Conservation (phyloP, 2,888 invertebrate genomes). For the Gastrophysa polygoni region DNA sequence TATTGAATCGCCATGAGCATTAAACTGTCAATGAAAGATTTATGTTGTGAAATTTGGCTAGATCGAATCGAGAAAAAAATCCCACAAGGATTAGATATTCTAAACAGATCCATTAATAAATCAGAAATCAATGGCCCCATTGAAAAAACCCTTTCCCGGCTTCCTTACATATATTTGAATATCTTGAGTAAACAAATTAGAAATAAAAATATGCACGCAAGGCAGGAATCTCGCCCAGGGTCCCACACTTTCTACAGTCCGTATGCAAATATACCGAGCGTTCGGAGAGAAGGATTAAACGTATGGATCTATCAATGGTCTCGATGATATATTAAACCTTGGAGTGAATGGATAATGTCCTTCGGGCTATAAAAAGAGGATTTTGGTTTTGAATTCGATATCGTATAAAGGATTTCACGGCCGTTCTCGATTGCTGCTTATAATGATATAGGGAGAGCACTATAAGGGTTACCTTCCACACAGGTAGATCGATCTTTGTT, state of each 20-base stretch:
- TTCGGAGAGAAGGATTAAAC: constrained; percentile 37
- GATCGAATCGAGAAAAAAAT: constrained; percentile 30
- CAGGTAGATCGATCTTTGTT: constrained; percentile 34
- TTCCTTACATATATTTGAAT: constrained; percentile 34
- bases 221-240: constrained; percentile 24
- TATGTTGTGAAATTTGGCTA: constrained; percentile 20
- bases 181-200: constrained; percentile 44
- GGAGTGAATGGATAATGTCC: constrained; percentile 44
- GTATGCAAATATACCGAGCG: constrained; percentile 35
- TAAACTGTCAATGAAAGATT: constrained; percentile 27
- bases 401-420: constrained; percentile 38
- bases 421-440: constrained; percentile 40
- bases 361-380: constrained; percentile 44
- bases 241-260: constrained; percentile 40
- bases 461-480: constrained; percentile 36
- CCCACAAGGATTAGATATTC: constrained; percentile 48
- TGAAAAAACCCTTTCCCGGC: constrained; percentile 14
- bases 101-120: constrained; percentile 45
- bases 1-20: constrained; percentile 17
- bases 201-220: constrained; percentile 37
- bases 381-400: constrained; percentile 46
- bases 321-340: constrained; percentile 43
- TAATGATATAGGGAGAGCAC: constrained; percentile 38
- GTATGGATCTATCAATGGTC: constrained; percentile 39
- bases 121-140: constrained; percentile 43